Evolutionary conservation across 2,113 vertebrate species (phyloP).

Genomic region (Eonycteris spelaea): DNA sequence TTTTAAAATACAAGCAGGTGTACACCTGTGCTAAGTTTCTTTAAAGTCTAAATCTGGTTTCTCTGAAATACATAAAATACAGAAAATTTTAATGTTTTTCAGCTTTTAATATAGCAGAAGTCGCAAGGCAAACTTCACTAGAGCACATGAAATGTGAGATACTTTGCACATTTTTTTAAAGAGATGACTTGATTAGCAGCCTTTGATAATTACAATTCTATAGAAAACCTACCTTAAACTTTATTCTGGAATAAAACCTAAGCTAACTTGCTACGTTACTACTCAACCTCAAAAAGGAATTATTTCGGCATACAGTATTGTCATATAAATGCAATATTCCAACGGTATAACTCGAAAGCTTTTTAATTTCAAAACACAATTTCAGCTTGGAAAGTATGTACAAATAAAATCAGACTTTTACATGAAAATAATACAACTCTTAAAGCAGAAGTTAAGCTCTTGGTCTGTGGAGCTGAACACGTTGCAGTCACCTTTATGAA

Average conservation of each 20-base stretch:
- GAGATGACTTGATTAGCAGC: neutral
- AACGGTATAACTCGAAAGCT: neutral
- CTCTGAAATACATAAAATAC: neutral
- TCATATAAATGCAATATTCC: neutral
- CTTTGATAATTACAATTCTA: neutral
- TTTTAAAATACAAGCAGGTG: neutral
- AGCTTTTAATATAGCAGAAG: neutral
- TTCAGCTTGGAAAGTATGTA: neutral
- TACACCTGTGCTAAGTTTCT: neutral
- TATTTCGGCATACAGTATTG: neutral
- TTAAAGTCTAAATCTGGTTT: conserved; percentile 1
- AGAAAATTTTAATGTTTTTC: neutral
- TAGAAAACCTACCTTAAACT: conserved; percentile 6
- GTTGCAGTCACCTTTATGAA: neutral
- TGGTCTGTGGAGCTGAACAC: neutral
- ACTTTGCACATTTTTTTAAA: conserved; percentile 45
- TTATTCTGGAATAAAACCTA: conserved; percentile 15
- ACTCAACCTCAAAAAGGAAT: neutral
- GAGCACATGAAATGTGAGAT: conserved; percentile 4
- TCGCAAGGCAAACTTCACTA: conserved; percentile 16
- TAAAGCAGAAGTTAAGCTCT: neutral
- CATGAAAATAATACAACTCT: neutral
- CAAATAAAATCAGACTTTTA: conserved; percentile 10
- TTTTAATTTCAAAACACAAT: neutral
- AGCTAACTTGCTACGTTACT: neutral